Percentiles rank a stretch among this genome's conserved stretches.
phyloP scores from a whole-genome alignment of 2,113 vertebrate genomes.

The Charadrius vociferus region DNA sequence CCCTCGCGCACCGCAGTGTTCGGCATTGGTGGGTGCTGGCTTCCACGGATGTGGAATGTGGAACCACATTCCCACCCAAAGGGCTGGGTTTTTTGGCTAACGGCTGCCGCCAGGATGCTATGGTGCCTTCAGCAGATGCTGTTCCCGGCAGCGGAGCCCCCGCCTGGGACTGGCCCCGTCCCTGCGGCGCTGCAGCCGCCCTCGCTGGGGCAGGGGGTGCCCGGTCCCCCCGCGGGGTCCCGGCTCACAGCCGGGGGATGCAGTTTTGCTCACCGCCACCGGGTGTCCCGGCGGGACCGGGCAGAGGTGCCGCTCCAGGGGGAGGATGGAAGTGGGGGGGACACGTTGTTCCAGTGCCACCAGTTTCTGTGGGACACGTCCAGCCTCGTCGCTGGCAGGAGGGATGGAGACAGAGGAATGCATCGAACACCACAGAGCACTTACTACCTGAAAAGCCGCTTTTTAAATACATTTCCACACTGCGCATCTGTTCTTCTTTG shows the following conservation, averaged over 20 bases:
- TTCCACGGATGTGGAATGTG: not conserved
- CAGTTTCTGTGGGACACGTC: not conserved
- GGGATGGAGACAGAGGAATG: not conserved
- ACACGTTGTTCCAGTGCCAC: not conserved
- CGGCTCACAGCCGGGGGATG: not conserved
- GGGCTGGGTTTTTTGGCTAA: not conserved
- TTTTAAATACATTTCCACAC: not conserved
- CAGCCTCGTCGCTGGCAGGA: not conserved
- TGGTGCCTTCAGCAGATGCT: not conserved
- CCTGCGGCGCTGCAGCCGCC: not conserved
- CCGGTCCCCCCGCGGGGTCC: accelerated
- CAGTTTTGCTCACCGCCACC: not conserved
- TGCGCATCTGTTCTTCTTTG: slow-evolving; percentile 18
- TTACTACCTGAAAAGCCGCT: slow-evolving; percentile 15
- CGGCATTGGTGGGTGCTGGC: not conserved
- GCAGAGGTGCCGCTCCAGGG: not conserved
- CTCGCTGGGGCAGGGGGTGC: accelerated
- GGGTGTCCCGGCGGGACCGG: not conserved
- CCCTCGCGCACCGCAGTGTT: too few species aligned
- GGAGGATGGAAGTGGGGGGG: not conserved
- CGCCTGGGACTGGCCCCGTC: not conserved
- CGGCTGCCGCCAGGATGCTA: not conserved
- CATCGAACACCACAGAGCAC: slow-evolving; percentile 5
- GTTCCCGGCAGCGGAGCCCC: not conserved
- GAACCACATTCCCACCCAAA: accelerated